Evolutionary conservation across 64 coral and sea anemone species (phyloP).

Genomic region (Montipora sp.): DNA sequence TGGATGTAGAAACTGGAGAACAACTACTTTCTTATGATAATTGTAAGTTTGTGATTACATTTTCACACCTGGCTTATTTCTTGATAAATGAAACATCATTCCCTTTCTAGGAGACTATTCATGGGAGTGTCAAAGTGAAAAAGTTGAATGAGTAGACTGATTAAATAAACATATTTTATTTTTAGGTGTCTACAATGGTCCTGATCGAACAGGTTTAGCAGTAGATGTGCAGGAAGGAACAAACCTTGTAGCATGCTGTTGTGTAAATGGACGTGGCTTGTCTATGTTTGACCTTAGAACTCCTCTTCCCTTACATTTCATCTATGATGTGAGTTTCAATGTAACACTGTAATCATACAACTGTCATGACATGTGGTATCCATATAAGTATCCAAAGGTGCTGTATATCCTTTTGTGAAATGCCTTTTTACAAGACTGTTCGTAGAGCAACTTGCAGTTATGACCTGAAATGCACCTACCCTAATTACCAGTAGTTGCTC

Average conservation of each 20-base stretch:
- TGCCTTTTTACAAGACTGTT: no score
- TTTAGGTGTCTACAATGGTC: conserved; percentile 85
- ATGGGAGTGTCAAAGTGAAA: no score
- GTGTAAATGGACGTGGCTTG: conserved; percentile 84
- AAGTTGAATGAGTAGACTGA: no score
- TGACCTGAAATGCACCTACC: no score
- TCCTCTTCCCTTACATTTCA: conserved; percentile 84
- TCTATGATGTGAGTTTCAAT: conserved; percentile 77
- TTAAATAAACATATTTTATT: neutral
- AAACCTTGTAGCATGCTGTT: conserved; percentile 77
- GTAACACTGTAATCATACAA: no score
- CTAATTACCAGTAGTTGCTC: no score
- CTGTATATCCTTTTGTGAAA: no score
- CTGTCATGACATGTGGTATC: no score
- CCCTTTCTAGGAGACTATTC: no score
- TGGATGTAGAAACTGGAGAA: conserved; percentile 92
- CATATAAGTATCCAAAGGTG: no score
- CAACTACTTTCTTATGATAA: conserved; percentile 95
- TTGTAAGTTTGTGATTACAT: conserved; percentile 55
- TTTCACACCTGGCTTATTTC: neutral
- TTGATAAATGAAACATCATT: no score
- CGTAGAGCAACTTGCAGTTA: no score
- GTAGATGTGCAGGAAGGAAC: conserved; percentile 67
- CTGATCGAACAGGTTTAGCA: conserved; percentile 86
- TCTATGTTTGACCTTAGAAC: conserved; percentile 91